phyloP scores from a whole-genome alignment of 2,113 vertebrate species.

The Brachirus orientalis region DNA sequence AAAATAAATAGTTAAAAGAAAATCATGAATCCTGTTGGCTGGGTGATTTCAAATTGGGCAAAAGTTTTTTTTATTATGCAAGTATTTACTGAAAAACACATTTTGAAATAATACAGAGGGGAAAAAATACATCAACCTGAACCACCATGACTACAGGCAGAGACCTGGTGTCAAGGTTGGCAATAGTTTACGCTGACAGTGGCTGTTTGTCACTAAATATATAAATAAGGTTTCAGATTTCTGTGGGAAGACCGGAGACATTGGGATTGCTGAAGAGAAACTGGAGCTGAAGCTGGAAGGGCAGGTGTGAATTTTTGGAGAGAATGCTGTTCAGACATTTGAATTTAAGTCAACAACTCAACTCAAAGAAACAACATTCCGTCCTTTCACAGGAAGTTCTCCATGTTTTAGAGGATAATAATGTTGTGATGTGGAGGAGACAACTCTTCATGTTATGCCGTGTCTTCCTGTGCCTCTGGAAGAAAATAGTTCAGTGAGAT shows the following conservation, averaged over 20 bases:
- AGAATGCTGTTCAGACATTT: constrained; percentile 4
- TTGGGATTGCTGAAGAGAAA: constrained; percentile 46
- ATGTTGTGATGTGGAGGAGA: too few relatives aligned
- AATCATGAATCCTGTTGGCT: neutral
- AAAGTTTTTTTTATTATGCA: constrained; percentile 7
- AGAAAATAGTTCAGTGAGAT: neutral
- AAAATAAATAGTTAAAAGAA: constrained; percentile 12
- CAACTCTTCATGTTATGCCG: constrained; percentile 1
- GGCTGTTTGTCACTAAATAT: constrained; percentile 66
- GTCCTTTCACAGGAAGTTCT: too few relatives aligned
- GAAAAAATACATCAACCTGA: constrained; percentile 5
- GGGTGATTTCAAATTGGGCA: constrained; percentile 31
- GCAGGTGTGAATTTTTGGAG: constrained; percentile 45
- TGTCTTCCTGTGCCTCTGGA: neutral
- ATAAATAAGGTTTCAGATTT: constrained; percentile 46
- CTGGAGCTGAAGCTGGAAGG: constrained; percentile 29
- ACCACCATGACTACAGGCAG: neutral
- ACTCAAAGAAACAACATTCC: too few relatives aligned
- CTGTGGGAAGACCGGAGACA: constrained; percentile 9
- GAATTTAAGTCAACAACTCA: neutral
- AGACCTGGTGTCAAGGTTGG: constrained; percentile 59
- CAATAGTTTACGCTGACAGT: constrained; percentile 46
- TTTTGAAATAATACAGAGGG: neutral
- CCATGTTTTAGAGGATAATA: too few relatives aligned
- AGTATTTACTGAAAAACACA: neutral